Evolutionary conservation across 2,797 vertebrate species (phyloP).

Genomic region (Galaxias olidus): DNA sequence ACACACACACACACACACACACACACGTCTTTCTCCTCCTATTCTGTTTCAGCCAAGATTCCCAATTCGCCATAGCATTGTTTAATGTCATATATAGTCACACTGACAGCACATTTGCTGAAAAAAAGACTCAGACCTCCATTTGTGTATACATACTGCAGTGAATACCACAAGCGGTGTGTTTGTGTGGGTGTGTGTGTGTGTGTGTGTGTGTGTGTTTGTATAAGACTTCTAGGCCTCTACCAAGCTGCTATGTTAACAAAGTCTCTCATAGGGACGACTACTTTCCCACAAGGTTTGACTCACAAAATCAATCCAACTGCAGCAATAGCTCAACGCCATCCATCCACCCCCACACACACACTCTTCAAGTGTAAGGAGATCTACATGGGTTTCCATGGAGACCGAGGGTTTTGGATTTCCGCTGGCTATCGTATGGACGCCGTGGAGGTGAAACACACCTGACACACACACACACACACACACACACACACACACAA

Average conservation of each 20-base stretch:
- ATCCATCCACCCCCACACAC: constrained; percentile 22
- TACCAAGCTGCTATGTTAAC: not conserved
- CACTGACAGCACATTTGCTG: too few species aligned
- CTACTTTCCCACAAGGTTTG: too few species aligned
- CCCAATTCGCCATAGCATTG: too few species aligned
- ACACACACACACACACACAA: constrained; percentile 15
- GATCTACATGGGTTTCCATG: constrained; percentile 59
- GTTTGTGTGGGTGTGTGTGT: too few species aligned
- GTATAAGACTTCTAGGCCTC: not conserved
- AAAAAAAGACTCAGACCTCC: too few species aligned
- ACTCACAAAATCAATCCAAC: too few species aligned
- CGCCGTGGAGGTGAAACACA: constrained; percentile 29
- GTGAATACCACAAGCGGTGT: too few species aligned
- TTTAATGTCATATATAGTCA: too few species aligned
- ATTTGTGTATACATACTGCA: too few species aligned
- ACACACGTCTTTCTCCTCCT: not conserved
- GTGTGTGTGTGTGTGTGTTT: too few species aligned
- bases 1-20: not conserved
- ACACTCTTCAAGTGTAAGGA: constrained; percentile 49
- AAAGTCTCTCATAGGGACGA: not conserved
- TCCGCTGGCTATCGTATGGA: constrained; percentile 59
- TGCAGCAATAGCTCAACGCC: not conserved
- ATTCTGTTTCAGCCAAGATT: too few species aligned
- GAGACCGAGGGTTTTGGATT: constrained; percentile 65
- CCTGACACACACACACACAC: constrained; percentile 21